Percentiles rank a stretch among this genome's conserved stretches.
Evolutionary conservation across 2,113 vertebrate genomes (phyloP).

Genomic region (Craseonycteris thonglongyai): DNA sequence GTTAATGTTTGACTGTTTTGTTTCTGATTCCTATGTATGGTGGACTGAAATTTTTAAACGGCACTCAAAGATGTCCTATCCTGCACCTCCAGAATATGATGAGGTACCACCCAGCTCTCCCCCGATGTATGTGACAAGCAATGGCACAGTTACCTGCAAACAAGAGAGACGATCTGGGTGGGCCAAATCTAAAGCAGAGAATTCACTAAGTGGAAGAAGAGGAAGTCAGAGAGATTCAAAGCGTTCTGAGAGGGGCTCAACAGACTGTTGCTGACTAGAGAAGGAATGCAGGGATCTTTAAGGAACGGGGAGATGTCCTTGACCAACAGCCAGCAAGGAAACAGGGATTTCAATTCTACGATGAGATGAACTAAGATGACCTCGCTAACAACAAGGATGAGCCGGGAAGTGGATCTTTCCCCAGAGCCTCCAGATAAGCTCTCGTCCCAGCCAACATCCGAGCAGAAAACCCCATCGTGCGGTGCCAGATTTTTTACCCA

Average conservation of each 20-base stretch:
- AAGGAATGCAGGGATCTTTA: rapidly evolving
- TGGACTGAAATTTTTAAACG: background rate
- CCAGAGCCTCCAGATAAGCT: background rate
- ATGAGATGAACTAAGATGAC: background rate
- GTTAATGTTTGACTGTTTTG: background rate
- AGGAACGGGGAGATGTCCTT: background rate
- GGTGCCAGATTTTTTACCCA: background rate
- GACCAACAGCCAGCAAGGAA: background rate
- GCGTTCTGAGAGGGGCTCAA: background rate
- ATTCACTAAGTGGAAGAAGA: background rate
- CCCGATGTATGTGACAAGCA: background rate
- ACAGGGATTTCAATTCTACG: background rate
- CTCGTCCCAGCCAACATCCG: background rate
- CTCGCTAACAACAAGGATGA: background rate
- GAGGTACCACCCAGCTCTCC: background rate
- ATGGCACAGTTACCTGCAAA: background rate
- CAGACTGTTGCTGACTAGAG: background rate
- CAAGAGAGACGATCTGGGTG: background rate
- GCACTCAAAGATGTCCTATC: background rate
- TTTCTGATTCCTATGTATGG: background rate
- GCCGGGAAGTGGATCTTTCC: background rate
- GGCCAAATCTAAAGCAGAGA: background rate
- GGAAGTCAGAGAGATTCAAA: background rate
- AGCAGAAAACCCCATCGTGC: background rate
- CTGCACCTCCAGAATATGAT: background rate